Conservation (phyloP, 1,140 invertebrate species). For the Drosophila sulfurigaster region DNA sequence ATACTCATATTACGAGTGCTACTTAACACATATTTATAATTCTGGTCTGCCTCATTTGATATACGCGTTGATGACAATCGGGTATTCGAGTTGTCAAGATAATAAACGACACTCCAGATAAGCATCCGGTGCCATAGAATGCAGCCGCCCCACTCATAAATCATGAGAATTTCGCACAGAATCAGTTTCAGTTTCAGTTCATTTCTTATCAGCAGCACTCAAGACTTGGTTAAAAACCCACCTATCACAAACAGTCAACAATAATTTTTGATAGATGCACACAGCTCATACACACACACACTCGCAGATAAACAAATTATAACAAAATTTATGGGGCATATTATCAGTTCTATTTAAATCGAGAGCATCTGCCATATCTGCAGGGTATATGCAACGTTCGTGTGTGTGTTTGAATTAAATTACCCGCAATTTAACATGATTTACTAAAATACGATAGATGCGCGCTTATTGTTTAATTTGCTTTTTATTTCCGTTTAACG, state of each 20-base stretch:
- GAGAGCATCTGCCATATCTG: not conserved
- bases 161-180: constrained; percentile 46
- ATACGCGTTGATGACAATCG: constrained; percentile 39
- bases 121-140: constrained; percentile 47
- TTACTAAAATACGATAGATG: constrained; percentile 3
- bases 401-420: constrained; percentile 1
- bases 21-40: constrained; percentile 50
- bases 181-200: constrained; percentile 27
- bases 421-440: constrained; percentile 6
- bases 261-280: constrained; percentile 7
- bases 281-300: not conserved
- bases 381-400: not conserved
- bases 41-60: constrained; percentile 34
- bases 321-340: not conserved
- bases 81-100: constrained; percentile 61
- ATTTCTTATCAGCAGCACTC: constrained; percentile 19
- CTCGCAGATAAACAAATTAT: not conserved
- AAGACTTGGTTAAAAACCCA: constrained; percentile 11
- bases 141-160: constrained; percentile 40
- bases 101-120: constrained; percentile 54
- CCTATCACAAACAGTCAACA: constrained; percentile 9
- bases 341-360: not conserved
- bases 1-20: constrained; percentile 26
- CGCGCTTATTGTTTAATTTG: constrained; percentile 8
- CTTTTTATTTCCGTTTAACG: constrained; percentile 26